These are phyloP conservation scores for Triplophysa siluroides DNA, from an alignment of 2,113 vertebrate genomes.

Conservation along the genomic window DNA sequence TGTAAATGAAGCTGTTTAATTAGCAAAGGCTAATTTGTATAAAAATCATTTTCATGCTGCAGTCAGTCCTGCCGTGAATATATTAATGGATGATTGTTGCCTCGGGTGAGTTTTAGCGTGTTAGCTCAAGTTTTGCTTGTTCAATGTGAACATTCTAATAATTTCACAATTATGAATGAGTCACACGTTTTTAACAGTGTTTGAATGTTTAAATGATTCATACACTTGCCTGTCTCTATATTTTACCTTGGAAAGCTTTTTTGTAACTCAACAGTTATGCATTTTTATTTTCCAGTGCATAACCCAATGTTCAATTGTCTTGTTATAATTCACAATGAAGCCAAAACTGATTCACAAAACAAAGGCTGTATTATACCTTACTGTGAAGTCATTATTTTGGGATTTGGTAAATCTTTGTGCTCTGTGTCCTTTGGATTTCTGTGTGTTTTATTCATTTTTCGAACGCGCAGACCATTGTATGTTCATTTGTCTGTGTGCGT, in stretches of 20 bases:
- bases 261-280: conserved; percentile 25
- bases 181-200: conserved; percentile 27
- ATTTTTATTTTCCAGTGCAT: neutral
- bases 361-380: conserved; percentile 10
- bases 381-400: conserved; percentile 11
- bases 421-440: conserved; percentile 45
- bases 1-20: conserved; percentile 76
- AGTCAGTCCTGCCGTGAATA: conserved; percentile 72
- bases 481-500: conserved; percentile 21
- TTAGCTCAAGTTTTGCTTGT: conserved; percentile 34
- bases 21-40: conserved; percentile 78
- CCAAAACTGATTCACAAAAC: conserved; percentile 6
- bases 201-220: conserved; percentile 37
- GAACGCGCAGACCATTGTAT: conserved; percentile 33
- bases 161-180: conserved; percentile 44
- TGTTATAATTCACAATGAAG: conserved; percentile 15
- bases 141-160: conserved; percentile 44
- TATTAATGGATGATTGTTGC: conserved; percentile 78
- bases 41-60: conserved; percentile 74
- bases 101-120: conserved; percentile 57
- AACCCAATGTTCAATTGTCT: neutral
- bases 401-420: conserved; percentile 10
- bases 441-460: conserved; percentile 41
- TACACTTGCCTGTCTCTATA: neutral
- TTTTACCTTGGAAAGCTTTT: conserved; percentile 2